These are phyloP conservation scores for Cybosia mesomella DNA, from an alignment of 2,888 invertebrate genomes.

Conservation along the genomic window DNA sequence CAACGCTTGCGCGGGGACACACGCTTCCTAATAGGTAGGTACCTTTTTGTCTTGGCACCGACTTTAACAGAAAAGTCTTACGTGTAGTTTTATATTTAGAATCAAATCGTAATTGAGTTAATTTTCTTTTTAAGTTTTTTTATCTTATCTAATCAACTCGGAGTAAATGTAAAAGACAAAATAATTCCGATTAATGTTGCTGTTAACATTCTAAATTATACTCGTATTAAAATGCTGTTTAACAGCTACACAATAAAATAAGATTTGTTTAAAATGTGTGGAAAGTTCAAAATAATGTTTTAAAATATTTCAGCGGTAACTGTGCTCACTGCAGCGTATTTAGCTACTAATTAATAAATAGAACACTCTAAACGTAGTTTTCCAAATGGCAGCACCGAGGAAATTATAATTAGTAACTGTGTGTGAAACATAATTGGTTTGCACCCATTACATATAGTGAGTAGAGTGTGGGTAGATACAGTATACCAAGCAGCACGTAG, in stretches of 20 bases:
- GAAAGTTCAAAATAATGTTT: constrained; percentile 52
- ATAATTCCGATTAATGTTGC: background rate
- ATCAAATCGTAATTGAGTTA: too few species aligned
- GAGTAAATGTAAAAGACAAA: background rate
- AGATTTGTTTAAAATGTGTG: constrained; percentile 38
- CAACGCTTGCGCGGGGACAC: too few species aligned
- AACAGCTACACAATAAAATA: constrained; percentile 36
- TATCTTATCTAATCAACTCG: background rate
- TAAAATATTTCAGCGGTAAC: constrained; percentile 55
- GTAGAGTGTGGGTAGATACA: constrained; percentile 24
- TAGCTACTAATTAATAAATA: constrained; percentile 71
- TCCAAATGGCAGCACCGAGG: constrained; percentile 69
- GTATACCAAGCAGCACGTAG: constrained; percentile 23
- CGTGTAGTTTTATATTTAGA: too few species aligned
- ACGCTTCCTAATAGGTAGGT: too few species aligned
- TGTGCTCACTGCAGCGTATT: constrained; percentile 66
- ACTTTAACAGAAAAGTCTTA: too few species aligned
- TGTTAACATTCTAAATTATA: constrained; percentile 12
- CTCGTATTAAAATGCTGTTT: constrained; percentile 25
- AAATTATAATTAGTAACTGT: constrained; percentile 76
- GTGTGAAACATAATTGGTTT: constrained; percentile 71
- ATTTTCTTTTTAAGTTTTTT: background rate
- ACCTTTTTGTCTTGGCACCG: too few species aligned
- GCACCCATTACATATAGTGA: constrained; percentile 56
- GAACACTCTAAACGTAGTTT: constrained; percentile 73